Evolutionary conservation across 2,888 invertebrate species (phyloP), one percentile per base, ranked within the genome.

Genomic region (Marronus borbonicus): DNA sequence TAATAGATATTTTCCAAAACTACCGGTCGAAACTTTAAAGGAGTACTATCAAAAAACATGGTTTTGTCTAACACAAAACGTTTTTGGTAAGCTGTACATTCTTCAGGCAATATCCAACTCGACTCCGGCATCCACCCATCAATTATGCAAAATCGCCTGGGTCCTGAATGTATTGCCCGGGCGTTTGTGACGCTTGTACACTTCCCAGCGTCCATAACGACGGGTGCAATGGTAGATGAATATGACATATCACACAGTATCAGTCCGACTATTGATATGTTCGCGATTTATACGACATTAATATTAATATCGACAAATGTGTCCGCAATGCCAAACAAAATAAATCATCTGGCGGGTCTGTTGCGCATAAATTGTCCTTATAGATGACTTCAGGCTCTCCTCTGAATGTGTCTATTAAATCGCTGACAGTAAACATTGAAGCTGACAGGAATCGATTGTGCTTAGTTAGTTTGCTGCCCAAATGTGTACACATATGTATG

Each of bases 281-380:
- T 50, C 64, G 28, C 75, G 62, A 75, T 75, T 62, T 75, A 76
- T 76, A 76, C 75, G 74, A 64, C 66, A 76, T 76, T 76, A 76
- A 76, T 76, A 76, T 76, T 76, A 65, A 76, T 76, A 65, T 52
- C 58, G 69, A 39, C 58, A 66, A 76, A 65, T 66, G 65, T 65
- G 55, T 76, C 55, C 66, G 58, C 58, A 58, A 76, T 64, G 50
- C 60, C 68, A 58, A 66, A 76, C 60, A 68, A 68, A 69, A 76
- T 76, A 76, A 76, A 69, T 76, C 69, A 76, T 76, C 52, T 31
- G 49, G 62, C 64, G 44, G 17, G 62, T 49, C 75, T 64, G 75
- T 75, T 49, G 49, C 14, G 68, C 62, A 62, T 75, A 62, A 75
- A 75, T 75, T 75, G 62, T 17, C 68, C 24, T 28, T 68, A 66